Evolutionary conservation across 35 echinoderm and acorn worm genomes (phyloP).

Genomic region (Ptychodera flava): DNA sequence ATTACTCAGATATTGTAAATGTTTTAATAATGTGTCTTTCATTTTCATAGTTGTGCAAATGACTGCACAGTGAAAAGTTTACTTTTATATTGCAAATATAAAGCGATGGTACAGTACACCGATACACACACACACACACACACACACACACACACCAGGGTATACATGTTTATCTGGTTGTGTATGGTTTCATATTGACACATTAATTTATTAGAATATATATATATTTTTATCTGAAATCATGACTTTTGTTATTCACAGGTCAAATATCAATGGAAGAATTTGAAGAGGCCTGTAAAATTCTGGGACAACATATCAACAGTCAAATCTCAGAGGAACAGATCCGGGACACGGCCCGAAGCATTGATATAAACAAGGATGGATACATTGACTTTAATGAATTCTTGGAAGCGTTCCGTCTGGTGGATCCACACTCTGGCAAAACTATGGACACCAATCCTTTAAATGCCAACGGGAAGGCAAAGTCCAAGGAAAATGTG

Average conservation of each 20-base stretch:
- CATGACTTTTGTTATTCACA: slow-evolving; percentile 19
- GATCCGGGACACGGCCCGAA: slow-evolving; percentile 79
- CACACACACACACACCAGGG: no score
- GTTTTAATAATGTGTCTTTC: no score
- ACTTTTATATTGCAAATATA: no score
- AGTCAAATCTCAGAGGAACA: slow-evolving; percentile 65
- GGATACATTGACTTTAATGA: slow-evolving; percentile 98
- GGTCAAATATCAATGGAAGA: slow-evolving; percentile 88
- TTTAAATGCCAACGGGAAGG: background rate
- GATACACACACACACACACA: no score
- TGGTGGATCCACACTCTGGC: slow-evolving; percentile 57
- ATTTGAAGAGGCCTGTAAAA: slow-evolving; percentile 85
- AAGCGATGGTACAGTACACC: no score
- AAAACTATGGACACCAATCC: background rate
- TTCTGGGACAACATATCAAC: slow-evolving; percentile 72
- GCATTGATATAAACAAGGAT: slow-evolving; percentile 96
- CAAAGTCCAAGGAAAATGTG: background rate
- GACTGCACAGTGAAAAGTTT: no score
- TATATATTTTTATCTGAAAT: background rate
- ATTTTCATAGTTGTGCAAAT: no score
- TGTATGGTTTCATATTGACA: no score
- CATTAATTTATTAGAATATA: no score
- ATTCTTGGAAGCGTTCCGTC: slow-evolving; percentile 92
- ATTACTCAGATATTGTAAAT: no score
- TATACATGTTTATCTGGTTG: no score